Evolutionary conservation across 2,113 vertebrate species (phyloP), one percentile per base, ranked within the genome.

Genomic region (Corydoras maculifer): DNA sequence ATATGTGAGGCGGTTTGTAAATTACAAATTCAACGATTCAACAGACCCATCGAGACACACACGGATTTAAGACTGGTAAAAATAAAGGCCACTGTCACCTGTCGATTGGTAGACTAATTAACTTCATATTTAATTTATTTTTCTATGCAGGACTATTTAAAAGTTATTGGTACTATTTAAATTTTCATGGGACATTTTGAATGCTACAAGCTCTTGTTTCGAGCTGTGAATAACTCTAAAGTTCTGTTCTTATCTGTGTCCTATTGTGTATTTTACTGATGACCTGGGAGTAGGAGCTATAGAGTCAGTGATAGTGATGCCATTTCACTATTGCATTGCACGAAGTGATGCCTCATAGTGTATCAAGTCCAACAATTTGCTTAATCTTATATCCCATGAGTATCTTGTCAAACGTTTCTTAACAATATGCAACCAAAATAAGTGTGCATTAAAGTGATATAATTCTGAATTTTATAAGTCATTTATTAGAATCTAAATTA

Each of bases 1-100:
- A 97, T 96, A 91, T 92, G 96, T 98, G 94, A 93, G 95, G 92
- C 94, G 93, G 92, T 97, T 98, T 99, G 93, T 97, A 96, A 94
- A 97, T 87, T 87, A 89, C 86, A 86, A 64, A 49, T 84, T 82
- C 81, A 76, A 84, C 81, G 84, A 79, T 74, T 65, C 82, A 79
- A 81, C 74, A 57, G 50, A 68, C 73, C 72, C 79, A 80, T 80
- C 53, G 30, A 66, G n/a, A 75, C 59, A 51, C 68, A 55, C 57
- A 72, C 51, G 59, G 70, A 71, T 73, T 65, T 57, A 74, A 75
- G 15, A 58, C n/a, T 72, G 77, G 66, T n/a, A 73, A 59, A 75
- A 81, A 80, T 68, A 65, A 78, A 80, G 80, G 83, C 77, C 63
- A 81, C 77, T 66, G 76, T 87, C 83, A 84, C 81, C 81, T 82